Evolutionary conservation across 2,888 invertebrate species (phyloP).

Genomic region (Heliconius hortense): DNA sequence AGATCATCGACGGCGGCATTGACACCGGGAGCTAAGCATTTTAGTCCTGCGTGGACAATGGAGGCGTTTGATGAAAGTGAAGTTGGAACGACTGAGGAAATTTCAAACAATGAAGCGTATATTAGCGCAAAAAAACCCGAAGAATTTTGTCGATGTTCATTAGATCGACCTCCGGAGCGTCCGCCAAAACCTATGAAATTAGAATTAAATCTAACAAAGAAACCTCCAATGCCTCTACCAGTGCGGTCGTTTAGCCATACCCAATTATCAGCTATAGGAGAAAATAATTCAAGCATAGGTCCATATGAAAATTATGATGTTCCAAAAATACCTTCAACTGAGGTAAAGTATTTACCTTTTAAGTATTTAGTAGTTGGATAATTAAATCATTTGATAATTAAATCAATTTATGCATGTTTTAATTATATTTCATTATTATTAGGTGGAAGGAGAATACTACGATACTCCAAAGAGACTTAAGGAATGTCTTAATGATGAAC

Average conservation of each 20-base stretch:
- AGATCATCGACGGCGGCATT: constrained; percentile 83
- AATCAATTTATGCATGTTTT: constrained; percentile 7
- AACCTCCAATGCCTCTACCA: constrained; percentile 61
- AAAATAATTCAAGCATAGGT: constrained; percentile 65
- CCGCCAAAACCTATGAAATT: constrained; percentile 81
- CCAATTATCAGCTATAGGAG: constrained; percentile 49
- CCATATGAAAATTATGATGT: constrained; percentile 91
- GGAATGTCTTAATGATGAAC: constrained; percentile 83
- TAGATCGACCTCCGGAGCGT: constrained; percentile 77
- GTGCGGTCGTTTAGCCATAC: constrained; percentile 53
- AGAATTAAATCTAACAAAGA: constrained; percentile 58
- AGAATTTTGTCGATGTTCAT: constrained; percentile 54
- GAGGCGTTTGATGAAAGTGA: constrained; percentile 61
- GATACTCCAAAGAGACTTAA: constrained; percentile 88
- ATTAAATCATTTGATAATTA: constrained; percentile 9
- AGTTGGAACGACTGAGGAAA: constrained; percentile 36
- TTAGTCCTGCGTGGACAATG: constrained; percentile 83
- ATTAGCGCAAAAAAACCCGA: constrained; percentile 51
- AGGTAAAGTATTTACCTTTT: constrained; percentile 63
- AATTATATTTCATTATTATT: constrained; percentile 34
- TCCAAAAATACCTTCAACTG: constrained; percentile 83
- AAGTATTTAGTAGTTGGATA: background rate
- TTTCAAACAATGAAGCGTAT: constrained; percentile 45
- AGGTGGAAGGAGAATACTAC: constrained; percentile 83
- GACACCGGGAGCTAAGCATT: constrained; percentile 75